Evolutionary conservation across 92 coral and sea anemone genomes (phyloP).

Genomic region (Epizoanthus illoricatus): DNA sequence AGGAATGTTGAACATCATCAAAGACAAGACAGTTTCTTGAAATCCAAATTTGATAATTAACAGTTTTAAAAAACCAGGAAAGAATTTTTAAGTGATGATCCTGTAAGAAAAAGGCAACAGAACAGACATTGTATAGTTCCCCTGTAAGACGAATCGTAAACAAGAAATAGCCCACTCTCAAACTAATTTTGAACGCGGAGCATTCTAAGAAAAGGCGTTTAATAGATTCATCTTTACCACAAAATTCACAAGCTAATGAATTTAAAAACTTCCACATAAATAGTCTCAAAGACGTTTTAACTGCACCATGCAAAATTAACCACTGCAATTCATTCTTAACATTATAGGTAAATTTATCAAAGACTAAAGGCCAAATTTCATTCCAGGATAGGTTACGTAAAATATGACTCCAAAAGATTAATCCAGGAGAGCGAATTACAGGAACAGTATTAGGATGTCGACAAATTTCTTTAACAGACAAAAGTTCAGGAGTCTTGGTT

Average conservation of each 20-base stretch:
- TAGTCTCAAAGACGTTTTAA: background rate
- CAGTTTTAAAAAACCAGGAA: too few species aligned
- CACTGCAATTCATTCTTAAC: background rate
- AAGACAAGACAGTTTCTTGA: too few species aligned
- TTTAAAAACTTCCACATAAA: background rate
- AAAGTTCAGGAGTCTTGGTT: too few species aligned
- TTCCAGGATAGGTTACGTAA: background rate
- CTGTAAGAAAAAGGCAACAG: background rate
- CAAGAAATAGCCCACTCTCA: background rate
- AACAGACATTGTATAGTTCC: too few species aligned
- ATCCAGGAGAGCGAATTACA: background rate
- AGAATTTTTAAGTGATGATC: too few species aligned
- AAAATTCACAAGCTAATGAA: background rate
- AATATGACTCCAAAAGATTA: background rate
- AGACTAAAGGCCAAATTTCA: background rate
- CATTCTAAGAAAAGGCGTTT: background rate
- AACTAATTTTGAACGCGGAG: background rate
- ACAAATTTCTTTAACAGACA: too few species aligned
- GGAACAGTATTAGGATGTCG: too few species aligned
- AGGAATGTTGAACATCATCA: too few species aligned
- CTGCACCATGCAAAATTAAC: background rate
- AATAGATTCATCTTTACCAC: background rate
- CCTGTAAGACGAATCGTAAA: too few species aligned
- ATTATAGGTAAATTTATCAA: background rate
- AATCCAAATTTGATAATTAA: too few species aligned